Conservation (phyloP, 2,888 invertebrate genomes). For the Ophioninae sp. region DNA sequence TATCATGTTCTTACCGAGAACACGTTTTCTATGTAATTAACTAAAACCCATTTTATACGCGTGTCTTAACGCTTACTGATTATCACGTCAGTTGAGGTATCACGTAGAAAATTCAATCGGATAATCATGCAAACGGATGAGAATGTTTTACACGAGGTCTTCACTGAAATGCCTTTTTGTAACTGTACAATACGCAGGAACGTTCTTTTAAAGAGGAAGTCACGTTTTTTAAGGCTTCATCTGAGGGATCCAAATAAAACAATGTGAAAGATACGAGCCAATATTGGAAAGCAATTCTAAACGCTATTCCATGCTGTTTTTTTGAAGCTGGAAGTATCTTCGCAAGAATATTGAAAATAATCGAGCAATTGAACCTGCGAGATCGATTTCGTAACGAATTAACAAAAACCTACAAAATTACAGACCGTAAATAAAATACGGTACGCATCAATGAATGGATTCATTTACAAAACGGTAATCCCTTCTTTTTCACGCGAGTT, state of each 20-base stretch:
- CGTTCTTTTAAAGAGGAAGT: not conserved
- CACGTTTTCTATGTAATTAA: too few species aligned
- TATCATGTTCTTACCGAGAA: not conserved
- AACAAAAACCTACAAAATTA: not conserved
- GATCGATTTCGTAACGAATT: not conserved
- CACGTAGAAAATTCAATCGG: too few species aligned
- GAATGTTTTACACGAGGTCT: too few species aligned
- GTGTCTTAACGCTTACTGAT: too few species aligned
- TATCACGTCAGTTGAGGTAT: too few species aligned
- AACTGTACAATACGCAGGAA: not conserved
- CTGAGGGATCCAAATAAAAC: too few species aligned
- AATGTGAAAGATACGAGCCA: too few species aligned
- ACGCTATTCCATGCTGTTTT: not conserved
- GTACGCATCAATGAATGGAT: not conserved
- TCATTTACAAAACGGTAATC: constrained; percentile 7
- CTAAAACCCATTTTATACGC: not conserved
- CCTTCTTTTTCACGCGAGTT: constrained; percentile 8
- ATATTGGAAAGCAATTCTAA: too few species aligned
- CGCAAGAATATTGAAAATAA: not conserved
- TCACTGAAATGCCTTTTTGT: not conserved
- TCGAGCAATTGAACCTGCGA: not conserved
- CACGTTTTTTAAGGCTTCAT: too few species aligned
- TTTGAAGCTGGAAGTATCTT: not conserved
- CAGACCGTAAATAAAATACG: not conserved
- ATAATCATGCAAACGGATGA: too few species aligned